Evolutionary conservation across 2,797 vertebrate genomes (phyloP).

Genomic region (Leptatherina wallacei): DNA sequence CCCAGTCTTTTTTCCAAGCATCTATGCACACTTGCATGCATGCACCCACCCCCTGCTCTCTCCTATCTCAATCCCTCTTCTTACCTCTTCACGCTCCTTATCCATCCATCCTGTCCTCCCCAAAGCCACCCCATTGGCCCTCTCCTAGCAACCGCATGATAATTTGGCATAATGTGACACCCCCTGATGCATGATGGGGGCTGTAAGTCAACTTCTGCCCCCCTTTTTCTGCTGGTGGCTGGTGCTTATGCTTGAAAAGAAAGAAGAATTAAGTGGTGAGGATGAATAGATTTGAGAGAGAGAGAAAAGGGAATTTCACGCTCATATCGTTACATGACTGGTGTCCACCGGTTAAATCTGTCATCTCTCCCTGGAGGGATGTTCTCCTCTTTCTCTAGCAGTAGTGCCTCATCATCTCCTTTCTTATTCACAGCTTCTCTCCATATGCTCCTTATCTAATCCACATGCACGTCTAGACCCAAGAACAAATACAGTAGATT

Average conservation of each 20-base stretch:
- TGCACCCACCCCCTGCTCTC: conserved; percentile 45
- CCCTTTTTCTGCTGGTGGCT: conserved; percentile 48
- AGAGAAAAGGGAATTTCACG: conserved; percentile 73
- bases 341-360: conserved; percentile 71
- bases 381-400: conserved; percentile 37
- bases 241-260: conserved; percentile 58
- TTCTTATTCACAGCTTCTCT: conserved; percentile 39
- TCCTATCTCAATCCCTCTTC: conserved; percentile 54
- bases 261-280: conserved; percentile 59
- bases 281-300: conserved; percentile 59
- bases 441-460: conserved; percentile 44
- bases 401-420: conserved; percentile 45
- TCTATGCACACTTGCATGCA: conserved; percentile 37
- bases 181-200: conserved; percentile 79
- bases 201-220: conserved; percentile 62
- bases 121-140: conserved; percentile 72
- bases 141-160: conserved; percentile 83
- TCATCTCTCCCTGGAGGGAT: conserved; percentile 67
- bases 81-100: conserved; percentile 74
- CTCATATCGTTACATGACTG: conserved; percentile 72
- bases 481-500: conserved; percentile 24
- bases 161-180: conserved; percentile 84
- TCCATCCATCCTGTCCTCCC: conserved; percentile 72
- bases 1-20: conserved; percentile 7
- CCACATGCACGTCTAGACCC: conserved; percentile 36